Evolutionary conservation across 2,888 invertebrate genomes (phyloP).

Genomic region (Heliconius ismenius): DNA sequence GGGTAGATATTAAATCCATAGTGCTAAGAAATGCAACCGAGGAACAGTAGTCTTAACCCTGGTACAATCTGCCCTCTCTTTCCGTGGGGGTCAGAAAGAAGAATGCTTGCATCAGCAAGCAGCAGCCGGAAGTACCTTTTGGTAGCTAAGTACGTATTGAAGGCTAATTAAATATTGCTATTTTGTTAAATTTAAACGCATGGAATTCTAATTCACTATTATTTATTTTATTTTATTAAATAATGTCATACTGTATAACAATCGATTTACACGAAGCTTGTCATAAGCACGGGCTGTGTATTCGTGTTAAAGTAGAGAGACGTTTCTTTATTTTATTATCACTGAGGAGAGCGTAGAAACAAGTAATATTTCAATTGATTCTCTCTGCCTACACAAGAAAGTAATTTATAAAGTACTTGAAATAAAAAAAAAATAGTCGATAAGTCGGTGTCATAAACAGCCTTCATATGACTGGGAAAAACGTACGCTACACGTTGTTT

Average conservation of each 20-base stretch:
- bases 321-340: too few species aligned
- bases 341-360: background rate
- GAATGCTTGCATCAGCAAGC: too few species aligned
- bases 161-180: background rate
- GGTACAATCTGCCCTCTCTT: background rate
- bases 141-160: too few species aligned
- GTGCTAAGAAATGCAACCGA: background rate
- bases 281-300: too few species aligned
- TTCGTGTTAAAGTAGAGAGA: too few species aligned
- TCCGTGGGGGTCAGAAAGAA: too few species aligned
- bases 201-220: background rate
- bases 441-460: slow-evolving; percentile 36
- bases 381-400: background rate
- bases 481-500: slow-evolving; percentile 43
- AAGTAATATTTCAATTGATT: background rate
- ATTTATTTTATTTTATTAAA: too few species aligned
- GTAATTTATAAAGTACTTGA: background rate
- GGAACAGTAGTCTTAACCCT: background rate
- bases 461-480: slow-evolving; percentile 42
- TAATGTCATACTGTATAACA: too few species aligned
- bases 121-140: too few species aligned
- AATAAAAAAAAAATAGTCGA: background rate
- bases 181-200: background rate
- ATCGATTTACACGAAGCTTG: too few species aligned
- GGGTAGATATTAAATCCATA: background rate